Conservation (phyloP, 1,140 invertebrate genomes). For the Drosophila arawakana region DNA sequence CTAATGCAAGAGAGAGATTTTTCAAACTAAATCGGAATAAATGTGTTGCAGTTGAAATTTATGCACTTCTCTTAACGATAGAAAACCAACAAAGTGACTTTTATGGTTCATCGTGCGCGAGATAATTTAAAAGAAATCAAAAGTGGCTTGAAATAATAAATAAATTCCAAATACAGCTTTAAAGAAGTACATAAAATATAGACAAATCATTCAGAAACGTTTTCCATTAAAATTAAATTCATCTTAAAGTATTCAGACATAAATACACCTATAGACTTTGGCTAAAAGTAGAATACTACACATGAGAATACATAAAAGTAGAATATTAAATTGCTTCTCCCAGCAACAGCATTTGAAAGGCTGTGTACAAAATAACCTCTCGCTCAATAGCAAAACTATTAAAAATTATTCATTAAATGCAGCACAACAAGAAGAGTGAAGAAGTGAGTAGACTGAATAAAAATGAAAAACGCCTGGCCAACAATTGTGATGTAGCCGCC, state of each 20-base stretch:
- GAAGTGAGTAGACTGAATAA: conserved; percentile 58
- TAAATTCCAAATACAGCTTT: too few species aligned
- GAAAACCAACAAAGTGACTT: too few species aligned
- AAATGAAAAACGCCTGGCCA: conserved; percentile 59
- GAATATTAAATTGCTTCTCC: conserved; percentile 56
- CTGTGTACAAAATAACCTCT: conserved; percentile 29
- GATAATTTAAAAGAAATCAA: too few species aligned
- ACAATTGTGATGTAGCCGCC: conserved; percentile 37
- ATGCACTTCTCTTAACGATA: conserved; percentile 4
- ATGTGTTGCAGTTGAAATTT: conserved; percentile 42
- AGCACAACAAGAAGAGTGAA: conserved; percentile 61
- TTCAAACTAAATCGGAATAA: conserved; percentile 56
- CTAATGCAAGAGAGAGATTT: not conserved
- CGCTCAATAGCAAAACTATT: conserved; percentile 66
- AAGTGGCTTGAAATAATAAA: too few species aligned
- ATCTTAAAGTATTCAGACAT: not conserved
- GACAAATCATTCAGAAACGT: too few species aligned
- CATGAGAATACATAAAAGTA: conserved; percentile 36
- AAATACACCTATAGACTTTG: not conserved
- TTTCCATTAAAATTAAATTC: too few species aligned
- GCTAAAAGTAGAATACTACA: conserved; percentile 35
- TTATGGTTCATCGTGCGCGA: too few species aligned
- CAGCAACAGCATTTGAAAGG: conserved; percentile 41
- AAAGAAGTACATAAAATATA: too few species aligned
- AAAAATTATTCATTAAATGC: conserved; percentile 83